A percentile compares a stretch with the other conserved stretches of the same genome.
These are phyloP conservation scores for Lumbricus terrestris DNA, from an alignment of 2,888 invertebrate species.

Conservation along the genomic window DNA sequence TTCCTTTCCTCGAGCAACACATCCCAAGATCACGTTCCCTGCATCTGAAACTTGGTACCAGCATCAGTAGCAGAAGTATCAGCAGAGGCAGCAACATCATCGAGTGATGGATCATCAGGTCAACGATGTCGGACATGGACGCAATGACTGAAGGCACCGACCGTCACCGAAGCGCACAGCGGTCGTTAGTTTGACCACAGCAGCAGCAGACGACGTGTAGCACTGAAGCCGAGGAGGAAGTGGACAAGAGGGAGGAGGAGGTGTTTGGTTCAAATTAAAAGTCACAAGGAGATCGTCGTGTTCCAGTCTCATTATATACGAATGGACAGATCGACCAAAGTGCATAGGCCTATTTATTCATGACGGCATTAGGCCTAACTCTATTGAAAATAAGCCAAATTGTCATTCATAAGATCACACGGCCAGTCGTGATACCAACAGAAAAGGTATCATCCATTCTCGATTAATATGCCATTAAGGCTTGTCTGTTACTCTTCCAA, in stretches of 20 bases:
- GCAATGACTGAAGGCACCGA: background rate
- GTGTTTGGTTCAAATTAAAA: background rate
- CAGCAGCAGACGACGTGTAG: background rate
- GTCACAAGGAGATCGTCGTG: background rate
- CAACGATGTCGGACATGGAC: background rate
- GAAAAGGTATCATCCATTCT: background rate
- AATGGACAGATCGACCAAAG: slow-evolving; percentile 3
- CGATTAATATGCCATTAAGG: background rate
- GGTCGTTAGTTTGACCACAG: background rate
- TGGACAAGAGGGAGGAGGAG: too few species aligned
- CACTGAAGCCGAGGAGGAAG: background rate
- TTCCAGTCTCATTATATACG: background rate
- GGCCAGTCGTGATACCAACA: background rate
- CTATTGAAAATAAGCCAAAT: background rate
- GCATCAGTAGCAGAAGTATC: background rate
- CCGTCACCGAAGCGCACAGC: background rate
- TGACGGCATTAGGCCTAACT: background rate
- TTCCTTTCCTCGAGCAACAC: background rate
- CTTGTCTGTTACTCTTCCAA: background rate
- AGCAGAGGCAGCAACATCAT: background rate
- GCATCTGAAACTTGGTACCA: background rate
- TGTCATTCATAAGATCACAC: background rate
- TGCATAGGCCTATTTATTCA: too few species aligned
- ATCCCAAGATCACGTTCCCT: background rate
- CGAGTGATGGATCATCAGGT: background rate